Base-by-base conservation (phyloP, 2,113 vertebrate genomes). In the human region DNA sequence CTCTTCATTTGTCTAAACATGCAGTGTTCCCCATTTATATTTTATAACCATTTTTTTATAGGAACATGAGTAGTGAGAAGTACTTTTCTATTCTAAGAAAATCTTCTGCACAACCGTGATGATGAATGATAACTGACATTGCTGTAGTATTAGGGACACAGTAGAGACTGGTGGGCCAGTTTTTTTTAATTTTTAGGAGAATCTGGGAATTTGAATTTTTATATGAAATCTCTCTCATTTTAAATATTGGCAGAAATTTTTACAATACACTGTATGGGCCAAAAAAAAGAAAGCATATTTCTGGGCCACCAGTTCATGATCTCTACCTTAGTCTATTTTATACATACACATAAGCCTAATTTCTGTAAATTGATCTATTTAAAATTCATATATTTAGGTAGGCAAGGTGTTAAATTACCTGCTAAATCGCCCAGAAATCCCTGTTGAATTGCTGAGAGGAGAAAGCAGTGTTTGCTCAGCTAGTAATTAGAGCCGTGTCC, bases 361-460 rank as follows among this genome's bases (percentile, higher is more conserved):
- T 78, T 91, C 68, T 96, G 76, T 48, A 64, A 89, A 6, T 32
- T 76, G 30, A 66, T 80, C 30, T 25, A 22, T 88, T 90, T 90
- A 81, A 87, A 92, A 90, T 95, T 87, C 43, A 73, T 73, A 38
- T 66, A 80, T 96, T 90, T 40, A 59, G 84, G 38, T 40, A 78
- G 64, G 92, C 91, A 94, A 85, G 55, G 84, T 93, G 50, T 43
- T 93, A 95, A 95, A 88, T 93, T 66, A 95, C 57, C 48, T 83
- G 43, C 81, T 93, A 81, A 96, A 38, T 70, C 59, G 6, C n/a
- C 80, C 55, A 70, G n/a, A 97, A 92, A 81, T 14, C 61, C 89
- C 4, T 43, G 30, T 40, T 76, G 57, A 92, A 70, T 92, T 97
- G 55, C 55, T 25, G 1, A 83, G 17, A 93, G 35, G 68, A 93